Evolutionary conservation across 2,888 invertebrate species (phyloP).

Genomic region (Ernsta delagoae): DNA sequence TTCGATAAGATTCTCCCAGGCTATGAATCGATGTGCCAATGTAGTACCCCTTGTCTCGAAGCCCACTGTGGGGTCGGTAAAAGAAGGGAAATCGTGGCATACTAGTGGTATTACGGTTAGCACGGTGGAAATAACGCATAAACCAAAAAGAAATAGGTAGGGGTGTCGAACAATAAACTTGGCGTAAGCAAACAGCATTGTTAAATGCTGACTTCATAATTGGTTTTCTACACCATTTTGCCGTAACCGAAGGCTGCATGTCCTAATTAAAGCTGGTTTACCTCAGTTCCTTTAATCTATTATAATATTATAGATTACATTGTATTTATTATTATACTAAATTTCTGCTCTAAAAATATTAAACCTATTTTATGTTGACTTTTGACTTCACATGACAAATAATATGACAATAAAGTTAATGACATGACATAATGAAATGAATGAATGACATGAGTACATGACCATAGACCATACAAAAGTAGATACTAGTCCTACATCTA

Average conservation of each 20-base stretch:
- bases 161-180: constrained; percentile 80
- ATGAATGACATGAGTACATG: too few relatives aligned
- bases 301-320: constrained; percentile 32
- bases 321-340: constrained; percentile 5
- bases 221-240: constrained; percentile 63
- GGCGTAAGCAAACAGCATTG: constrained; percentile 79
- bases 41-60: constrained; percentile 96
- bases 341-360: too few relatives aligned
- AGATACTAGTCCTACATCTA: too few relatives aligned
- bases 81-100: constrained; percentile 87
- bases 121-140: constrained; percentile 68
- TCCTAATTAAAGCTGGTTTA: constrained; percentile 41
- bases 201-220: constrained; percentile 66
- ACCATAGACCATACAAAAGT: too few relatives aligned
- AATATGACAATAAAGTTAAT: too few relatives aligned
- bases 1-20: constrained; percentile 94
- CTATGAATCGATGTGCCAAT: constrained; percentile 90
- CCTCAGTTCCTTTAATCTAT: constrained; percentile 10
- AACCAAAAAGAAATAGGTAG: constrained; percentile 69
- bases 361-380: too few relatives aligned
- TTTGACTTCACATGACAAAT: too few relatives aligned
- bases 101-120: constrained; percentile 74
- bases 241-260: constrained; percentile 39
- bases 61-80: constrained; percentile 95
- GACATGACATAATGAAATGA: too few relatives aligned